phyloP scores from a whole-genome alignment of 2,113 vertebrate species.

The Strigops habroptila region DNA sequence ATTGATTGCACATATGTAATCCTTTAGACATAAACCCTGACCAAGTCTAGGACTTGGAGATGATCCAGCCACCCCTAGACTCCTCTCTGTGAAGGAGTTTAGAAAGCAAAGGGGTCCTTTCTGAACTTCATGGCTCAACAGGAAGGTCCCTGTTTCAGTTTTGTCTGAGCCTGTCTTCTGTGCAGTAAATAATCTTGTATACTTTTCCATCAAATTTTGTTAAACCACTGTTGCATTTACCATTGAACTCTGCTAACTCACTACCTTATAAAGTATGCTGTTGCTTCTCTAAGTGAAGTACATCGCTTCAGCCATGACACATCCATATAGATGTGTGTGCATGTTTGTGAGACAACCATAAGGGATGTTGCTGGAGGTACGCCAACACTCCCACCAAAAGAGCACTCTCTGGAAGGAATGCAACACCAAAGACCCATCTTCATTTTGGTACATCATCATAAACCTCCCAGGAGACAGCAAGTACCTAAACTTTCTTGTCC shows the following conservation, averaged over 20 bases:
- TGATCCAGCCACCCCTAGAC: background rate
- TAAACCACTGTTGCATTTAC: background rate
- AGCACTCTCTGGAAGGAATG: background rate
- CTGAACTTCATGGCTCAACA: background rate
- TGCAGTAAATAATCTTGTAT: background rate
- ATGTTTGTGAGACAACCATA: background rate
- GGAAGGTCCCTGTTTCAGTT: background rate
- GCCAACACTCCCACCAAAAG: background rate
- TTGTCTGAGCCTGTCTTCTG: background rate
- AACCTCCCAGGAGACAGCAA: background rate
- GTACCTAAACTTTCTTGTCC: background rate
- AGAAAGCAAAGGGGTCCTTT: background rate
- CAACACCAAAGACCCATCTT: background rate
- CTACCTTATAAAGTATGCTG: background rate
- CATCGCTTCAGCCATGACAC: background rate
- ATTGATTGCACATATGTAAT: background rate
- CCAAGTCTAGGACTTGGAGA: background rate
- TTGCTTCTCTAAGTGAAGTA: background rate
- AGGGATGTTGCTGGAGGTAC: background rate
- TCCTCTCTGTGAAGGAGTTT: background rate
- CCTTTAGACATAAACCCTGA: background rate
- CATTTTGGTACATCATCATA: background rate
- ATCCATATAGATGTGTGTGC: no score
- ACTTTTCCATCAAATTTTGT: background rate
- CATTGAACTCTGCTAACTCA: background rate